Conservation (phyloP, 2,888 invertebrate species). For the Nomada ruficornis region DNA sequence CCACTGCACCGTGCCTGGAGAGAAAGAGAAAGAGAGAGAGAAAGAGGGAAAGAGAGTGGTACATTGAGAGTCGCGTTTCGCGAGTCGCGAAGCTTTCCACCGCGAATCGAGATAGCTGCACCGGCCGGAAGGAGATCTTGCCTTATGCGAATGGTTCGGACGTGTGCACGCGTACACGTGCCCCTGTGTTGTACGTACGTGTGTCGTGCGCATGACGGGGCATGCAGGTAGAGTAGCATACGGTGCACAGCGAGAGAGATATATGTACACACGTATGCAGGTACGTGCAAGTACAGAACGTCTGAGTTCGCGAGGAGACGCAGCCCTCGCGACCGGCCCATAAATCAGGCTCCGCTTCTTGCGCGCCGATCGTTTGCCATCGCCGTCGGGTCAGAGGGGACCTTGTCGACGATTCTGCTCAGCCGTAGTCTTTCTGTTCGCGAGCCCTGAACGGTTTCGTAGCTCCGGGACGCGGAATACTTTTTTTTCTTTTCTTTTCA, state of each 20-base stretch:
- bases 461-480: conserved; percentile 55
- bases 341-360: conserved; percentile 81
- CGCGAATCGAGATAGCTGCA: conserved; percentile 59
- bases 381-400: conserved; percentile 76
- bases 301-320: conserved; percentile 61
- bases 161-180: conserved; percentile 30
- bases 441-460: conserved; percentile 55
- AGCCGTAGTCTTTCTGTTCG: conserved; percentile 66
- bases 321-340: conserved; percentile 72
- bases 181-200: background rate
- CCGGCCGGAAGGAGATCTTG: conserved; percentile 69
- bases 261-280: conserved; percentile 6
- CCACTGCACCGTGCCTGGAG: background rate
- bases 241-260: background rate
- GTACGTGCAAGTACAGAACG: conserved; percentile 54
- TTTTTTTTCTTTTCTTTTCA: conserved; percentile 34
- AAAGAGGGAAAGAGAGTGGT: background rate
- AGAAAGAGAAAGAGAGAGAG: too few relatives aligned
- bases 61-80: conserved; percentile 45
- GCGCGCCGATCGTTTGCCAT: conserved; percentile 80
- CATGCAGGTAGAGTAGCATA: background rate
- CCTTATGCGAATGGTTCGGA: conserved; percentile 57
- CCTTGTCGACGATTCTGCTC: conserved; percentile 72
- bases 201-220: background rate
- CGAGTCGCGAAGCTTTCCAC: conserved; percentile 59